phyloP scores from a whole-genome alignment of 2,797 vertebrate genomes.

The Phalloptychus januarius region DNA sequence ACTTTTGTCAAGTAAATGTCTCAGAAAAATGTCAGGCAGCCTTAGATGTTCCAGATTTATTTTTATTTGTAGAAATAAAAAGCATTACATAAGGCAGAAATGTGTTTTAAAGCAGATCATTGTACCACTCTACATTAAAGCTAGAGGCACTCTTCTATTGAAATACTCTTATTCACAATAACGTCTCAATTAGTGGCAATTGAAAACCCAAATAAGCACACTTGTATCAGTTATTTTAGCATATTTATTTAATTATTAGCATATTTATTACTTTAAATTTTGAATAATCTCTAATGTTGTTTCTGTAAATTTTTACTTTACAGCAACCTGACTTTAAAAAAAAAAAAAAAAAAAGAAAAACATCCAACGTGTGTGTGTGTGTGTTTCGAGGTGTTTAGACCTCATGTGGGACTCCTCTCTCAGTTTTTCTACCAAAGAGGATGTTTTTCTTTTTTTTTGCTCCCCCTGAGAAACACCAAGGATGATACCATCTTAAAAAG shows the following conservation, averaged over 20 bases:
- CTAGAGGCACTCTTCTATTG: conserved; percentile 5
- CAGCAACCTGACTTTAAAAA: neutral
- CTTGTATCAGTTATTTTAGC: conserved; percentile 14
- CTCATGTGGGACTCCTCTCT: conserved; percentile 28
- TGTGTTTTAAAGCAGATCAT: conserved; percentile 1
- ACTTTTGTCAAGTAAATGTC: conserved; percentile 23
- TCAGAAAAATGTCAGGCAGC: conserved; percentile 11
- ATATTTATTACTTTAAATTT: neutral
- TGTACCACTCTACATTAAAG: neutral
- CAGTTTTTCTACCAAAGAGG: conserved; percentile 33
- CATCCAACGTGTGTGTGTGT: conserved; percentile 1
- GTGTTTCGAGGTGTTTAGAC: conserved; percentile 9
- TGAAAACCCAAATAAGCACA: conserved; percentile 39
- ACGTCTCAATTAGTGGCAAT: conserved; percentile 35
- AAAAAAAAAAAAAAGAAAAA: conserved; percentile 15
- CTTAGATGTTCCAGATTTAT: conserved; percentile 1
- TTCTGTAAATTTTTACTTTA: neutral
- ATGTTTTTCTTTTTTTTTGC: conserved; percentile 11
- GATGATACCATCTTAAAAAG: conserved; percentile 43
- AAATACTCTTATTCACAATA: conserved; percentile 27
- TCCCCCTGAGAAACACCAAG: conserved; percentile 38
- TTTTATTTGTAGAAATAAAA: conserved; percentile 7
- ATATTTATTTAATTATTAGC: conserved; percentile 11
- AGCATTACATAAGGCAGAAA: neutral
- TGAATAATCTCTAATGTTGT: neutral